Evolutionary conservation across 2,888 invertebrate genomes (phyloP), one percentile per base, ranked within the genome.

Genomic region (Craniophora ligustri): DNA sequence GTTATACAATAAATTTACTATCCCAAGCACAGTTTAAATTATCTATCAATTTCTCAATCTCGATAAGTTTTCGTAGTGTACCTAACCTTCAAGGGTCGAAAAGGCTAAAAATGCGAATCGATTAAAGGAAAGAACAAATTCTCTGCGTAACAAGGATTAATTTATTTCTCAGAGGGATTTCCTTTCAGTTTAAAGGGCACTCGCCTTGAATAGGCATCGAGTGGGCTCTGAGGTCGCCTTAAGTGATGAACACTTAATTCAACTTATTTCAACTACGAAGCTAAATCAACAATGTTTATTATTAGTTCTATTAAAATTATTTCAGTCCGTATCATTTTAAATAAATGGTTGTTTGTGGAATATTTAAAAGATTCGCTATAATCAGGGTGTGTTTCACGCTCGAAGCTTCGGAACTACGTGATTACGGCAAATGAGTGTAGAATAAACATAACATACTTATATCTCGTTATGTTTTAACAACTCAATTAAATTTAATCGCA

Each of bases 171-270:
- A 59, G 66, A 61, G 63, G 70, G 73, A 72, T 81, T 82, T 75
- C 60, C 68, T 76, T 77, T 72, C 63, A 68, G 69, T 78, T 77
- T 75, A 75, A 77, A 67, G 67, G 74, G 67, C 75, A 67, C 73
- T 81, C 72, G 60, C 61, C 72, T 75, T 80, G 72, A 78, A 79
- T 76, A 70, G 71, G 61, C 67, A 71, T 68, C 68, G 66, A 75
- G 74, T 61, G 67, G 64, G 69, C 69, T 72, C 64, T 60, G 71
- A 68, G 74, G 69, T 76, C 71, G 69, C 71, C 73, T 79, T 78
- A 75, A 75, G 64, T 62, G 68, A 65, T 72, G 63, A 76, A 75
- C 70, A 71, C 68, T 76, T 74, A 74, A 78, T 82, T 79, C 76
- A 38, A 48, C 48, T 41, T 18, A 42, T 78, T 82, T 79, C 76